phyloP scores from a whole-genome alignment of 2,113 vertebrate genomes.

The Mionectes macconnelli region DNA sequence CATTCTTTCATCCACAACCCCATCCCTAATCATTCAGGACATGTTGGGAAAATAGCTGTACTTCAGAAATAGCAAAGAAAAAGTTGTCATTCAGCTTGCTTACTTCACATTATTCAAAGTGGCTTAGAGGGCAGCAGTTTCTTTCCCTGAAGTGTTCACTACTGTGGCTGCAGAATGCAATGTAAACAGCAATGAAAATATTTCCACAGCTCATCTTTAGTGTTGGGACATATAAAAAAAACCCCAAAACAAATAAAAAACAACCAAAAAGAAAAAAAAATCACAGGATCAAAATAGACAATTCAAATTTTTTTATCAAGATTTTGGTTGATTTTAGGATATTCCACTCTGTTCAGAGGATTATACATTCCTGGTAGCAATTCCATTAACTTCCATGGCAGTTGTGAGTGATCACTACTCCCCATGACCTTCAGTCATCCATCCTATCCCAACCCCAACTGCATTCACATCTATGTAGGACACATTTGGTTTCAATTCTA shows the following conservation, averaged over 20 bases:
- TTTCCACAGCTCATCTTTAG: not conserved
- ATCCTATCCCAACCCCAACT: not conserved
- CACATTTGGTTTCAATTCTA: not conserved
- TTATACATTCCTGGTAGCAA: not conserved
- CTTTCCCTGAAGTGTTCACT: not conserved
- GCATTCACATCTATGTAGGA: rapidly evolving
- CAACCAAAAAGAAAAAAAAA: rapidly evolving
- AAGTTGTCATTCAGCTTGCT: not conserved
- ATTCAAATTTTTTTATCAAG: not conserved
- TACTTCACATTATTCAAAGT: not conserved
- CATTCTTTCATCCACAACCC: not conserved
- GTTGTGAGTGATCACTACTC: not conserved
- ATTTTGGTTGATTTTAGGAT: not conserved
- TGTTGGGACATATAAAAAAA: not conserved
- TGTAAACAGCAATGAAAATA: not conserved
- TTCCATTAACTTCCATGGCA: not conserved
- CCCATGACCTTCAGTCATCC: not conserved
- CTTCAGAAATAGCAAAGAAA: not conserved
- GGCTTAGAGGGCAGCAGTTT: not conserved
- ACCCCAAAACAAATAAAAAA: not conserved
- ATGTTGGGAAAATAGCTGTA: not conserved
- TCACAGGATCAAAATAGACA: not conserved
- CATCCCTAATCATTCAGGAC: not conserved
- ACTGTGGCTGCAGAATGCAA: not conserved
- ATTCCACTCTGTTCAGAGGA: not conserved